Base-by-base conservation (phyloP, 2,888 invertebrate species). In the Halictus ligatus region DNA sequence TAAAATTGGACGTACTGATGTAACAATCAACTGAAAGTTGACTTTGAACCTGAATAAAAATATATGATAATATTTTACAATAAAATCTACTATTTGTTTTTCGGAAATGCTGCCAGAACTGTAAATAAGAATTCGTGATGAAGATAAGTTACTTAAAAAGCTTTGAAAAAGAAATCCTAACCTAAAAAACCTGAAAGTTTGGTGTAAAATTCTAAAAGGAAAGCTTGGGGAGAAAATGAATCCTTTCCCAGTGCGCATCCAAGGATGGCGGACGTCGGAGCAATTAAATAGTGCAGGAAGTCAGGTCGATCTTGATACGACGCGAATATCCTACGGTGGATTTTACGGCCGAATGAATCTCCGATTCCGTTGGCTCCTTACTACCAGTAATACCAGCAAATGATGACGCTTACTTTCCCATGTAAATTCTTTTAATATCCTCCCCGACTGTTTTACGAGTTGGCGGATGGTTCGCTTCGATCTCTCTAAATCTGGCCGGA, bases 401-500 rank as follows among this genome's bases (percentile, higher is more conserved):
- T 75, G 69, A 84, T 71, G 74, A 21, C 75, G 72, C 67, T 25
- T 46, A 15, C 50, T 40, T 67, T 43, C 21, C 40, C 79, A 83
- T 83, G 85, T 67, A 81, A 76, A 88, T 74, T 72, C 85, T 77
- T 43, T 76, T 75, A 73, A 75, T 78, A 73, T 71, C 64, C 58
- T 46, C 12, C 29, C 2, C 78, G 85, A 80, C 58, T 50, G 78
- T 87, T 86, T 87, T 79, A 83, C 81, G 77, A 72, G 54, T 21
- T n/a, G 18, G 50, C 35, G 40, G 48, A 43, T 78, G 54, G 73
- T 78, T 29, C 80, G 80, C 73, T 43, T 40, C 58, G 81, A 46
- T 69, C 83, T 50, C 54, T 75, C 50, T 76, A 83, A 86, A 89
- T 89, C 89, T 74, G 46, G 43, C 18, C 21, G 40, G n/a, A 69